Base-by-base conservation (phyloP, 1,140 invertebrate species). In the Lasioglossum baleicum region DNA sequence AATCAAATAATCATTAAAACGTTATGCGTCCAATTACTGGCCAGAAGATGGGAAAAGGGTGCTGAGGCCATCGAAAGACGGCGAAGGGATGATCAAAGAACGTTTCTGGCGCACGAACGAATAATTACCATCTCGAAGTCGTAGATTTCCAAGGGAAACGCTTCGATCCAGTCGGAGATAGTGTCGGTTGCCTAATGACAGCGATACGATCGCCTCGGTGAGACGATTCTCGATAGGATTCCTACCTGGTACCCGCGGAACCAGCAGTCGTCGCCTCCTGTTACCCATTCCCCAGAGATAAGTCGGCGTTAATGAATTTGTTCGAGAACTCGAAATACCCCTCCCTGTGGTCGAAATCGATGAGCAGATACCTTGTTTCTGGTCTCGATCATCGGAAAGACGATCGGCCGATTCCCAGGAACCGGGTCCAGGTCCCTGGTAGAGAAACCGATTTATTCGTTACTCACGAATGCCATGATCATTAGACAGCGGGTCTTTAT, bases 141-240 rank as follows among this genome's bases (percentile, higher is more conserved):
- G 71, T 63, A 72, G 68, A 65, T 80, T 80, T 71, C 63, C 60
- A 35, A 69, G 61, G 53, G 64, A 80, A 80, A 44, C 82, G 69
- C 56, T 35, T 69, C 60, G 82, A 58, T 75, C 65, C 65, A 6
- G 35, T 6, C 44, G 10, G 22, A 42, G 76, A 84, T 84, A 80
- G 42, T 67, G 82, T 69, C 67, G 53, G 31, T 74, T 77, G 65
- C 69, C 81, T 82, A 84, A 80, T 75, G 81, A 60, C 22, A 44
- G 31, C 53, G 81, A 83, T 83, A 81, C 56, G 61, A 83, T 75
- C 81, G 51, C 48, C 67, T 56, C 35, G 40, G 40, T 35, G 22
- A 44, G 56, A 73, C 66, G 56, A 80, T 80, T 75, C 70, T 20
- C 78, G 66, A 66, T 69, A 60, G 40, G 48, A 64, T 66, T 42